Percentiles rank a stretch among this genome's conserved stretches.
Evolutionary conservation across 92 coral and sea anemone genomes (phyloP).

Genomic region (Porites evermanni): DNA sequence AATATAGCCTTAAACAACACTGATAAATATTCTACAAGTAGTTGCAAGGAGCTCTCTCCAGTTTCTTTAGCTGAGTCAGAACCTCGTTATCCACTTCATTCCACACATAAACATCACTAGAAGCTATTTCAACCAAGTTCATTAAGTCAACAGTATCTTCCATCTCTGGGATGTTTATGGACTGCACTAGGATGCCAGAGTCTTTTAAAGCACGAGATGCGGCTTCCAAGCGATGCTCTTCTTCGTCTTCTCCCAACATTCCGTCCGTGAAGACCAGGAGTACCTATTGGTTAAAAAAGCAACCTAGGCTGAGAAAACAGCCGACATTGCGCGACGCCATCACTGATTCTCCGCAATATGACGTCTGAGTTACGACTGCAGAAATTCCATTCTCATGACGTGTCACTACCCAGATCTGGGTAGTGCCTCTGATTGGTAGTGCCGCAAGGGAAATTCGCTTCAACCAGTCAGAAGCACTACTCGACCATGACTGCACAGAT

Average conservation of each 20-base stretch:
- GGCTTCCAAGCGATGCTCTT: background rate
- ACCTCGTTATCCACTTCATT: constrained; percentile 12
- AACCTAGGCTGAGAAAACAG: no score
- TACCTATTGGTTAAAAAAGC: background rate
- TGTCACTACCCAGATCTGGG: no score
- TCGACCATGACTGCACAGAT: no score
- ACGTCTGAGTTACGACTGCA: no score
- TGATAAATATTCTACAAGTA: no score
- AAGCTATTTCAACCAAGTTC: constrained; percentile 23
- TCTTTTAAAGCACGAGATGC: constrained; percentile 5
- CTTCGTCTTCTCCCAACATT: constrained; percentile 9
- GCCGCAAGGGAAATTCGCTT: no score
- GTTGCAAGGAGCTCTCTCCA: constrained; percentile 26
- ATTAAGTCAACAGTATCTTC: background rate
- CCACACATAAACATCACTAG: constrained; percentile 35
- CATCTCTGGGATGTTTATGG: background rate
- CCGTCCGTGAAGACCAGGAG: constrained; percentile 29
- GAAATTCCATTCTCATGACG: no score
- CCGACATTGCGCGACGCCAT: no score
- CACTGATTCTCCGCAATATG: no score
- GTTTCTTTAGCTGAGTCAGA: constrained; percentile 1
- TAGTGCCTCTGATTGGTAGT: no score
- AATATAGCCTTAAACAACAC: background rate
- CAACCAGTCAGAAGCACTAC: no score
- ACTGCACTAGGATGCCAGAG: constrained; percentile 12